Percentiles rank a stretch among this genome's conserved stretches.
Evolutionary conservation across 2,888 invertebrate species (phyloP).

Genomic region (Esperia sulphurella): DNA sequence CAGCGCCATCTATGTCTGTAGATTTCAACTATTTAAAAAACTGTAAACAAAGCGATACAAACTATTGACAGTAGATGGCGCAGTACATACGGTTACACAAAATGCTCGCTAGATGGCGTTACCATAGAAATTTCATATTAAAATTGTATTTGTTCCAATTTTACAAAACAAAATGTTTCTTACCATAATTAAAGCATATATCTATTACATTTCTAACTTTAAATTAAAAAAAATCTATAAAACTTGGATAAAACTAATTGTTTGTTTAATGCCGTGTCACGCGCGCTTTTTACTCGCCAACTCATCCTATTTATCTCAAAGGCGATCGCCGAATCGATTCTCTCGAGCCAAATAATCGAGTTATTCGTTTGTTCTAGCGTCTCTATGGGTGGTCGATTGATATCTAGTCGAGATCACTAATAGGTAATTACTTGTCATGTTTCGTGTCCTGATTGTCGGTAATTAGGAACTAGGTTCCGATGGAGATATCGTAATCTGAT

Average conservation of each 20-base stretch:
- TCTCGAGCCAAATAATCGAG: slow-evolving; percentile 62
- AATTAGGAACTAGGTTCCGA: background rate
- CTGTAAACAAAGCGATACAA: background rate
- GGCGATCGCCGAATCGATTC: slow-evolving; percentile 57
- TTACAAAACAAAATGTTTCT: too few species aligned
- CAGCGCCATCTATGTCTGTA: slow-evolving; percentile 20
- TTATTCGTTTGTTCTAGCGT: slow-evolving; percentile 58
- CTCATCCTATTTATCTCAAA: slow-evolving; percentile 58
- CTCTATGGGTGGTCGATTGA: slow-evolving; percentile 55
- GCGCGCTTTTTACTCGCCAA: slow-evolving; percentile 40
- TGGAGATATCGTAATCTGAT: background rate
- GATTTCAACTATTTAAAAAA: background rate
- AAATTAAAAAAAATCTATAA: too few species aligned
- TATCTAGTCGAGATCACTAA: slow-evolving; percentile 41
- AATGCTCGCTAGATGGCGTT: slow-evolving; percentile 3
- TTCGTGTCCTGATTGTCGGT: slow-evolving; percentile 14
- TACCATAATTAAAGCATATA: too few species aligned
- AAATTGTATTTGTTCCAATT: background rate
- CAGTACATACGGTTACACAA: background rate
- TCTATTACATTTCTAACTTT: background rate
- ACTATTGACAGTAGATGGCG: slow-evolving; percentile 19
- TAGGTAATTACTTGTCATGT: slow-evolving; percentile 52
- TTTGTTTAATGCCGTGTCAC: slow-evolving; percentile 44
- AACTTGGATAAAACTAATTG: slow-evolving; percentile 31
- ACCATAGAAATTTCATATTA: too few species aligned